A percentile compares a stretch with the other conserved stretches of the same genome.
These are phyloP conservation scores for Trissonchulus sp. DNA, from an alignment of 2,888 invertebrate genomes.

Conservation along the genomic window DNA sequence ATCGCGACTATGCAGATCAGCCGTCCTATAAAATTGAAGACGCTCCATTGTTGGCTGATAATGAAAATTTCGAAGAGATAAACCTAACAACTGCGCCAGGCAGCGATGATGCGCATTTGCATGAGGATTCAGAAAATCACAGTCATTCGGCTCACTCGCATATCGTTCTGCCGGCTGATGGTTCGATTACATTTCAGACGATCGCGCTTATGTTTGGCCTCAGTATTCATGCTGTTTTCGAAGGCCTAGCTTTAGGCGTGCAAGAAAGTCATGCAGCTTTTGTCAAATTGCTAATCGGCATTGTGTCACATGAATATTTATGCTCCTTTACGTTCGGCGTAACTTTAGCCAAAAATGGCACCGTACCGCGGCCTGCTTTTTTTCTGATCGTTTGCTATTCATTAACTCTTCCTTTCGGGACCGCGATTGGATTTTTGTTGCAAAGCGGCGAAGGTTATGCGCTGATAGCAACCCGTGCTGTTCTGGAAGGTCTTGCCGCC, in stretches of 20 bases:
- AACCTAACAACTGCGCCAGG: background rate
- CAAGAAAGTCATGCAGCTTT: constrained; percentile 44
- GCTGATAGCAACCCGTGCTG: constrained; percentile 38
- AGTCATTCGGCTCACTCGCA: background rate
- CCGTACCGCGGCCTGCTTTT: constrained; percentile 38
- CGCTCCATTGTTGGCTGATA: constrained; percentile 25
- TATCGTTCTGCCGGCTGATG: background rate
- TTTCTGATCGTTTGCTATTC: constrained; percentile 40
- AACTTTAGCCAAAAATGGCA: constrained; percentile 43
- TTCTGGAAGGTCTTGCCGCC: constrained; percentile 46
- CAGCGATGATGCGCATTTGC: background rate
- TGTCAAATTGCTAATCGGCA: constrained; percentile 6
- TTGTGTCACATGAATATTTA: constrained; percentile 35
- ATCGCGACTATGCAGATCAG: background rate
- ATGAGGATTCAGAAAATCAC: too few species aligned
- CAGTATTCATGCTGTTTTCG: constrained; percentile 60
- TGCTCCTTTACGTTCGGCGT: constrained; percentile 47
- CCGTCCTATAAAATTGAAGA: background rate
- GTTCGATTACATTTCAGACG: constrained; percentile 52
- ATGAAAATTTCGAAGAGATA: constrained; percentile 41
- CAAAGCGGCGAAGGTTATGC: constrained; percentile 33
- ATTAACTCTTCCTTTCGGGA: constrained; percentile 44
- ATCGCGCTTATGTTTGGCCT: constrained; percentile 58
- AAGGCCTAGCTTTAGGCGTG: constrained; percentile 60
- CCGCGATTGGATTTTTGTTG: constrained; percentile 39